Percentiles rank a stretch among this genome's conserved stretches.
phyloP scores from a whole-genome alignment of 30 jellyfish, hydroid and myxozoan genomes.

The Morbakka virulenta region DNA sequence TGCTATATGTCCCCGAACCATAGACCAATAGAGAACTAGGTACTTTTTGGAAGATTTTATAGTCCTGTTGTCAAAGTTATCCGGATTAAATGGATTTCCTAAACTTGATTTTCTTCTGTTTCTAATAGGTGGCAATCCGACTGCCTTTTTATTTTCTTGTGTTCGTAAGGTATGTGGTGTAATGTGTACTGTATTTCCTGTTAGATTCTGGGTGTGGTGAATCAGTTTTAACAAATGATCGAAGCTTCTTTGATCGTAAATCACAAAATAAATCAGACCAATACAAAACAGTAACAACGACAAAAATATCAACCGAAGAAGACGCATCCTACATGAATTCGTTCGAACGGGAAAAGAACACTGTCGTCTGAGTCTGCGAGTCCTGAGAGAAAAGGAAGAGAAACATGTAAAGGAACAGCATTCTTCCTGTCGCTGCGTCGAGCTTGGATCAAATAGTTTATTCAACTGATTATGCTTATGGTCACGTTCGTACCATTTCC shows the following conservation, averaged over 20 bases:
- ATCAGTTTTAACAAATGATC: not conserved
- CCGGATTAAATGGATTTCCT: slow-evolving; percentile 94
- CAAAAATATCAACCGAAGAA: not conserved
- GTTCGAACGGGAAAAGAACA: not conserved
- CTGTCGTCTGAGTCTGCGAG: not conserved
- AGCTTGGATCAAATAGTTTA: not conserved
- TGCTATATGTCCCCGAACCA: slow-evolving; percentile 87
- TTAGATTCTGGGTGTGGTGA: not conserved
- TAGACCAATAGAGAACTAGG: slow-evolving; percentile 92
- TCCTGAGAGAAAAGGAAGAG: not conserved
- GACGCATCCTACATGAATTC: not conserved
- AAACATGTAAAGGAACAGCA: not conserved
- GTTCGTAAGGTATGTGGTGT: not conserved
- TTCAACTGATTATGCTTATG: not conserved
- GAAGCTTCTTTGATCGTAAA: not conserved
- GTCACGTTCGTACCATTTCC: not conserved
- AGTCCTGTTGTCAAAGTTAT: slow-evolving; percentile 71
- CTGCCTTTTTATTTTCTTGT: not conserved
- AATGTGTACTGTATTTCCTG: not conserved
- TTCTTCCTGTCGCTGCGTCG: not conserved
- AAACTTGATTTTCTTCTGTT: slow-evolving; percentile 38
- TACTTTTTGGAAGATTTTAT: slow-evolving; percentile 61
- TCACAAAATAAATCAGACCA: not conserved
- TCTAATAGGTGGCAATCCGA: not conserved
- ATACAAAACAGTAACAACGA: not conserved